Base-by-base conservation (phyloP, 2,113 vertebrate species). In the Oxyura jamaicensis region DNA sequence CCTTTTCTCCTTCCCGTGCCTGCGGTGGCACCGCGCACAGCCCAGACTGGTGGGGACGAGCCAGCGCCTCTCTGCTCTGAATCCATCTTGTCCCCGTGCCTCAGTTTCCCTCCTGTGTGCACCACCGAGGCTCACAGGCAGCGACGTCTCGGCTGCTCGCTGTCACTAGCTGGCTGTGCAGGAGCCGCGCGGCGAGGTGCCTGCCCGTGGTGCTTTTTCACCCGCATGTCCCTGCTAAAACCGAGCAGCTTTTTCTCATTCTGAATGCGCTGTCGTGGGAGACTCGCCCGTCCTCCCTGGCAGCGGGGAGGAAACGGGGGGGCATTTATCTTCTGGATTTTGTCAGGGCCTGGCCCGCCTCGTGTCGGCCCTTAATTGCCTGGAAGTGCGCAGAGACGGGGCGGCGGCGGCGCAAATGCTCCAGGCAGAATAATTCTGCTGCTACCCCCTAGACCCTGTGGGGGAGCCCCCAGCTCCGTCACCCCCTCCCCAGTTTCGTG, bases 81-180 rank as follows among this genome's bases (percentile, higher is more conserved):
- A 31, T 56, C 28, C 28, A 17, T 29, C 42, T 85, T 58, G 18
- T 39, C 25, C 41, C 11, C 0, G 2, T 88, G 68, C 76, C 92
- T 94, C 92, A 81, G 83, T 96, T 92, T 94, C 83, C 88, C 79
- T 42, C 23, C 26, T 23, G 17, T 0, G 0, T 50, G 31, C 11
- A 0, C 6, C 5, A 2, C 25, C 19, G 29, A 33, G 26, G 6
- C 42, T 78, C 8, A 7, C 28, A 89, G 84, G 39, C n/a, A 29
- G 58, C 0, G 0, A 44, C 17, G 13, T 77, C 59, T 88, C 0
- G 0, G 36, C 39, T 48, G 53, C 17, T 92, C 1, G 0, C 48
- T 12, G 55, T 73, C 3, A n/a, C 14, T 13, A 4, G 10, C 5
- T 35, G 35, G 28, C 7, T 16, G 4, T 0, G 0, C 2, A 26